phyloP scores from a whole-genome alignment of 2,113 vertebrate genomes.

The Chloropsis cyanopogon region DNA sequence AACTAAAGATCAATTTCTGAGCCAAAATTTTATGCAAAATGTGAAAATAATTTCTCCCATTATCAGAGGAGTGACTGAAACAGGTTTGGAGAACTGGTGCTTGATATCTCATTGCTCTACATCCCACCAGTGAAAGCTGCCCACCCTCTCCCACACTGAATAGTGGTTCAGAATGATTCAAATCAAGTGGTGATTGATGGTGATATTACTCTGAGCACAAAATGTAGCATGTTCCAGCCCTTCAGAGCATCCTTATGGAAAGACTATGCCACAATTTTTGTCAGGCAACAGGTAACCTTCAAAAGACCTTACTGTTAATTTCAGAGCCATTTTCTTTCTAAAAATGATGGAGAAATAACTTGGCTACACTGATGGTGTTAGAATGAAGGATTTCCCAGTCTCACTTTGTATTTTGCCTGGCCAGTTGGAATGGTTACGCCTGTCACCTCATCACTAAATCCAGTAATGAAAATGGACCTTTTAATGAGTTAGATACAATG shows the following conservation, averaged over 20 bases:
- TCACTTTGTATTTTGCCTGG: neutral
- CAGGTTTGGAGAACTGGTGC: neutral
- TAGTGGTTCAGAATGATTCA: neutral
- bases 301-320: neutral
- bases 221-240: neutral
- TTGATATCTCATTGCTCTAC: neutral
- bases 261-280: neutral
- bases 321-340: neutral
- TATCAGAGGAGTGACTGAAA: neutral
- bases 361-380: neutral
- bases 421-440: constrained; percentile 44
- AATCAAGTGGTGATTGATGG: neutral
- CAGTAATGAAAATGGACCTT: constrained; percentile 67
- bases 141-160: neutral
- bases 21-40: constrained; percentile 29
- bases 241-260: neutral
- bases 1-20: neutral
- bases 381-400: neutral
- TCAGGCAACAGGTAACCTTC: neutral
- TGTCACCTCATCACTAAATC: constrained; percentile 52
- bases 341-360: constrained; percentile 1
- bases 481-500: constrained; percentile 61
- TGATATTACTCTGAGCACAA: neutral
- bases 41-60: neutral
- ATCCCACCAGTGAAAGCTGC: neutral